Base-by-base conservation (phyloP, 1,140 invertebrate species). In the Neodiprion pinetum region DNA sequence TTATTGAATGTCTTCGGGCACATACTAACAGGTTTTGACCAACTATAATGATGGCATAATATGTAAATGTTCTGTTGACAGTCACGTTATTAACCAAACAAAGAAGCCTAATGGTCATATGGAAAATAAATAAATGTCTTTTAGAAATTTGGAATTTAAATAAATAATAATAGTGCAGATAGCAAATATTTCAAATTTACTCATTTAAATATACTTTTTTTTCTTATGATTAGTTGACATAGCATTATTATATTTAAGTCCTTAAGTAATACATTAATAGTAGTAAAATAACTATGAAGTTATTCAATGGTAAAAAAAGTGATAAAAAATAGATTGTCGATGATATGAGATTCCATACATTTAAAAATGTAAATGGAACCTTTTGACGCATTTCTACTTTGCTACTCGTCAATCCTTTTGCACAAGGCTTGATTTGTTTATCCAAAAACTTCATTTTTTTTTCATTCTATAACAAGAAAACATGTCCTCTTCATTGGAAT, bases 281-380 rank as follows among this genome's bases (percentile, higher is more conserved):
- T 61, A 61, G n/a, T 61, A 61, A 61, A 61, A 61, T 61, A 61
- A 61, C 53, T 61, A 14, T 61, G 11, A 61, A 61, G 53, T 9
- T 61, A 61, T 61, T 7, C 53, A 61, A 61, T 61, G n/a, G n/a
- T 61, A 61, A 61, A 61, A 61, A 40, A 61, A 61, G n/a, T 61
- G n/a, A 61, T 11, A 61, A 12, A 61, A 61, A 61, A 61, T 61
- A 61, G 53, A 61, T 61, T 17, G 53, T 61, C n/a, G 53, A 61
- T 61, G 11, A 61, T 61, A 17, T 17, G n/a, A 61, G n/a, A 61
- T 61, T 61, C 53, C 53, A 61, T 61, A 12, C 53, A 17, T 61
- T 14, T 61, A 12, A 0, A 14, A 61, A 61, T 12, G 11, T 61
- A 9, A 12, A 61, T 61, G 53, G 53, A 61, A 61, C 7, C n/a